These are phyloP conservation scores for Lepidotrigona ventralis DNA, from an alignment of 1,140 invertebrate genomes.

Conservation along the genomic window DNA sequence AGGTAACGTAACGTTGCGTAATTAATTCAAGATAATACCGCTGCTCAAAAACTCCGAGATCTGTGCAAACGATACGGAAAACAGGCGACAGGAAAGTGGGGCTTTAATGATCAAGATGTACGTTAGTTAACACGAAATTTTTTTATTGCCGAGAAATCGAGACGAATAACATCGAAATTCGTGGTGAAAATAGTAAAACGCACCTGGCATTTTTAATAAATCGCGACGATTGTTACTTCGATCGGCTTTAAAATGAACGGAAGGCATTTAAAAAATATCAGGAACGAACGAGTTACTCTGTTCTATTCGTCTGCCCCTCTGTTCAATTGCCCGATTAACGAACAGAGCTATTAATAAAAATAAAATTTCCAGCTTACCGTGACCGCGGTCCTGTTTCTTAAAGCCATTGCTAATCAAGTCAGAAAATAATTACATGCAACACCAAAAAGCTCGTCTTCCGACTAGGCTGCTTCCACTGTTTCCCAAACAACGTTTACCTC, in stretches of 20 bases:
- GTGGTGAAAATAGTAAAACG: not conserved
- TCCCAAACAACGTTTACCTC: conserved; percentile 49
- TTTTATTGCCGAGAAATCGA: not conserved
- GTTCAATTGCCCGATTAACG: not conserved
- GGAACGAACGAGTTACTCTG: conserved; percentile 40
- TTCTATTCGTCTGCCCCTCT: not conserved
- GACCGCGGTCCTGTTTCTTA: conserved; percentile 67
- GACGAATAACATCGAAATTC: not conserved
- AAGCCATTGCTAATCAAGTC: conserved; percentile 65
- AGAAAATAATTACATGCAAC: not conserved
- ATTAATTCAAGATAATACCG: not conserved
- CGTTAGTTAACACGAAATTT: conserved; percentile 4
- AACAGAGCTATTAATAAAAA: not conserved
- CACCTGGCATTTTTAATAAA: not conserved
- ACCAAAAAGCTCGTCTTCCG: conserved; percentile 2
- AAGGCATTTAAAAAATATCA: conserved; percentile 65
- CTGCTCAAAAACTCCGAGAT: not conserved
- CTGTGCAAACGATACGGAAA: not conserved
- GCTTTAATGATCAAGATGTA: not conserved
- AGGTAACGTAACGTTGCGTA: not conserved
- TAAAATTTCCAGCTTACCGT: conserved; percentile 61
- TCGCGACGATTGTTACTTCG: not conserved
- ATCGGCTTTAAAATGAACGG: conserved; percentile 14
- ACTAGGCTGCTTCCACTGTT: conserved; percentile 29
- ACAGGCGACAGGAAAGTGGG: not conserved